Evolutionary conservation across 1,140 invertebrate species (phyloP).

Genomic region (Drosophila tristis): DNA sequence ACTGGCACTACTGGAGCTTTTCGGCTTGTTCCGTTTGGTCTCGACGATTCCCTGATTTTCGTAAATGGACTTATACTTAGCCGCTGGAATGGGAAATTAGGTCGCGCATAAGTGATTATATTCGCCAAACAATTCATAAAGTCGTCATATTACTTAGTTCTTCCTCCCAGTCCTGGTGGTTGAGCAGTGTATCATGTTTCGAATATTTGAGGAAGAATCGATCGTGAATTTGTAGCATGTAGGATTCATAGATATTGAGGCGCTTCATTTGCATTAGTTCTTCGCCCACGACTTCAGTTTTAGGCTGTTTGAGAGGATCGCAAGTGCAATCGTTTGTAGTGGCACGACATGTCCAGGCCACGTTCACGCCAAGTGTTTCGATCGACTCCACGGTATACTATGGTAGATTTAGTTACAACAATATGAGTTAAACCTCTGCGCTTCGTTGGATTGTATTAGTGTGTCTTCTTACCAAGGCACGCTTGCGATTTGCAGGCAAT

Average conservation of each 20-base stretch:
- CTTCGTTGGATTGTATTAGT: neutral
- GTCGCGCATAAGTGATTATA: neutral
- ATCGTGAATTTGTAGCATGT: slow-evolving; percentile 94
- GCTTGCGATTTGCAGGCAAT: slow-evolving; percentile 84
- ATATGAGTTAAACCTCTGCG: neutral
- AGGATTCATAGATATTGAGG: slow-evolving; percentile 94
- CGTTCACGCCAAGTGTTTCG: slow-evolving; percentile 87
- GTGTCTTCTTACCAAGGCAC: slow-evolving; percentile 39
- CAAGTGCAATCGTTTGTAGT: slow-evolving; percentile 86
- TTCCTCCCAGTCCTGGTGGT: slow-evolving; percentile 86
- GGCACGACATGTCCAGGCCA: slow-evolving; percentile 93
- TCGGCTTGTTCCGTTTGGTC: slow-evolving; percentile 21
- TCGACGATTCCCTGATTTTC: slow-evolving; percentile 36
- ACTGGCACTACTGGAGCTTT: slow-evolving; percentile 42
- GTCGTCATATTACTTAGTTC: slow-evolving; percentile 84
- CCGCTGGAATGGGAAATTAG: slow-evolving; percentile 14
- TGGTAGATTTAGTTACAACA: neutral
- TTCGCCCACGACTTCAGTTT: slow-evolving; percentile 89
- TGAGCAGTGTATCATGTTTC: slow-evolving; percentile 85
- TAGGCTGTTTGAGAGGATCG: slow-evolving; percentile 88
- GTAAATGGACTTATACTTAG: slow-evolving; percentile 52
- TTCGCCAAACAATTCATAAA: neutral
- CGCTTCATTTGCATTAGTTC: slow-evolving; percentile 91
- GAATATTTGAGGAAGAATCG: slow-evolving; percentile 87
- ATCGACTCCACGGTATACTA: slow-evolving; percentile 87